Evolutionary conservation across 2,888 invertebrate species (phyloP).

Genomic region (Troilus luridus): DNA sequence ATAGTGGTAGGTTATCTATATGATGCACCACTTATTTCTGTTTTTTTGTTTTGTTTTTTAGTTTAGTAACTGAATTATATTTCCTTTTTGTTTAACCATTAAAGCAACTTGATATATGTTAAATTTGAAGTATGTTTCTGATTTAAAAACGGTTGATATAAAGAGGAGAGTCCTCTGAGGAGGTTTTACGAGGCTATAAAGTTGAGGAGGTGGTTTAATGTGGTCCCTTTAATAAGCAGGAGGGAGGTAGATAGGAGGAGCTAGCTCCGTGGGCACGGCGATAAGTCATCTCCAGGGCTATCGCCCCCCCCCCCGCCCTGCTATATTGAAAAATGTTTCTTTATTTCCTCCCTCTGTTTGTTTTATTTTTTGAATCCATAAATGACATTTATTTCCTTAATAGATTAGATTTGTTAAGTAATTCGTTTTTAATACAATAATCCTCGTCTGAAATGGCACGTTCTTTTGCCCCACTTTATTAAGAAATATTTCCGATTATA

Average conservation of each 20-base stretch:
- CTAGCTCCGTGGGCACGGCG: neutral
- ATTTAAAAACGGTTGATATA: neutral
- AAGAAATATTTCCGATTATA: too few relatives aligned
- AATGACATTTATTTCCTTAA: too few relatives aligned
- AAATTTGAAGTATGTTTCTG: neutral
- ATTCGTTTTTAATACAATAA: too few relatives aligned
- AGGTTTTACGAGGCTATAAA: conserved; percentile 38
- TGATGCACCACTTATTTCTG: too few relatives aligned
- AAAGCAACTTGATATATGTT: neutral
- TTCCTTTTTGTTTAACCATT: neutral
- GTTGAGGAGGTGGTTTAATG: conserved; percentile 37
- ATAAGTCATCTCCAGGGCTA: neutral
- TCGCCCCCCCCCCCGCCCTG: neutral
- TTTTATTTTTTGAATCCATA: neutral
- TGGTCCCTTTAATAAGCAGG: conserved; percentile 30
- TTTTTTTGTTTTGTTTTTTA: too few relatives aligned
- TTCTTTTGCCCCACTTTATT: too few relatives aligned
- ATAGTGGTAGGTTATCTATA: too few relatives aligned
- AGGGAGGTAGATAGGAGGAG: conserved; percentile 14
- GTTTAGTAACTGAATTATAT: neutral
- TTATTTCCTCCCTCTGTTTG: neutral
- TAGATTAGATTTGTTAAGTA: too few relatives aligned
- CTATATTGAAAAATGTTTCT: neutral
- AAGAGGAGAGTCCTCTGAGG: neutral
- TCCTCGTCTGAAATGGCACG: too few relatives aligned